Base-by-base conservation (phyloP, 1,140 invertebrate genomes). In the Aphelinus atriplicis region DNA sequence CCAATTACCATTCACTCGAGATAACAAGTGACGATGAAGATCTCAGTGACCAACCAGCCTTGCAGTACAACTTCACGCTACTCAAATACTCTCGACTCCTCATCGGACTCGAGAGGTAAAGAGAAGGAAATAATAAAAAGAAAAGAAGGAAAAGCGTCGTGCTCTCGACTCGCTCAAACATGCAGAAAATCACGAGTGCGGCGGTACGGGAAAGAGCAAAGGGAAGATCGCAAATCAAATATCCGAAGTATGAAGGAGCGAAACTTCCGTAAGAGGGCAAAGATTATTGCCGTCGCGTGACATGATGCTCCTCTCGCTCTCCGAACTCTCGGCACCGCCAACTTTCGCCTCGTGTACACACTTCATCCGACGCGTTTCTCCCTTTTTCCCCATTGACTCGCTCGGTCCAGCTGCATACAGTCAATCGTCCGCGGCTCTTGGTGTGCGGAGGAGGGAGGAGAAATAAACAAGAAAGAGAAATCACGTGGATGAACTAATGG, bases 221-320 rank as follows among this genome's bases (percentile, higher is more conserved):
- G 56, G 53, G 1, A 62, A 3, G 42, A 64, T 64, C 47, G 48
- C 7, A 63, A 71, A 71, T 71, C 48, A 55, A 71, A 71, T 64
- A 53, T 71, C 61, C 55, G 26, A 70, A 58, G 71, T 73, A 73
- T 58, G 55, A 48, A 7, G 53, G 46, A 10, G 53, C 46, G 55
- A 73, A 73, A 50, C 63, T 73, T 66, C 26, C n/a, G 63, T 57
- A 42, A 51, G 58, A 66, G 63, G n/a, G 57, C 7, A 62, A 53
- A 62, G 69, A 55, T 62, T 64, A 26, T 26, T 26, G 60, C 51
- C 47, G 62, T 26, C 47, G 6, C 64, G 26, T 3, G 48, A 4
- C 1, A 42, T 45, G 4, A 26, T 42, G 6, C 9, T 50, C 6
- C 48, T 7, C 48, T 43, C n/a, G 4, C 47, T 7, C 26, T 26